A percentile compares a stretch with the other conserved stretches of the same genome.
Evolutionary conservation across 2,797 vertebrate genomes (phyloP).

Genomic region (Tenualosa ilisha): DNA sequence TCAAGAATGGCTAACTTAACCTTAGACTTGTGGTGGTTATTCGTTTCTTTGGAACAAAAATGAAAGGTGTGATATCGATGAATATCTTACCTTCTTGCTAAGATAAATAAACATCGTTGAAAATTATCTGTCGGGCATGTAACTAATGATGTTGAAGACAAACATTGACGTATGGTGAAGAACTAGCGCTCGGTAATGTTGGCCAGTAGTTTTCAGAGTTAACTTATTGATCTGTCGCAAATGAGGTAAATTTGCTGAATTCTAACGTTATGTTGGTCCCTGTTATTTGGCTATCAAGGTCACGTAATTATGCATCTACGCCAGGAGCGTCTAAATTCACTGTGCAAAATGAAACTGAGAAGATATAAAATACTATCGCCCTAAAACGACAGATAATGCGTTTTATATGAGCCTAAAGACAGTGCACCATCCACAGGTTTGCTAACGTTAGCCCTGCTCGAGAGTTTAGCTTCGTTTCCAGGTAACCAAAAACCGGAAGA

Average conservation of each 20-base stretch:
- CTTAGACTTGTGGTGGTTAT: not conserved
- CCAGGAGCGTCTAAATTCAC: not conserved
- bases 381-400: not conserved
- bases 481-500: conserved; percentile 71
- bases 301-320: not conserved
- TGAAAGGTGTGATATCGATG: not conserved
- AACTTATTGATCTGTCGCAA: not conserved
- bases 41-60: not conserved
- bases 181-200: not conserved
- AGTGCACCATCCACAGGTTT: not conserved
- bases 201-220: not conserved
- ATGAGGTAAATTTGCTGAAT: not conserved
- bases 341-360: not conserved
- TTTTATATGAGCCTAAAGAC: not conserved
- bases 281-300: not conserved
- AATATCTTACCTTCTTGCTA: conserved; percentile 88
- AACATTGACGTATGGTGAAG: not conserved
- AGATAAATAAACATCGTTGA: conserved; percentile 90
- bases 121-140: not conserved
- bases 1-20: not conserved
- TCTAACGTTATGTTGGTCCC: not conserved
- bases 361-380: not conserved
- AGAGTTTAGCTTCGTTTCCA: conserved; percentile 66
- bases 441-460: not conserved
- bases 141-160: not conserved